Percentiles rank a stretch among this genome's conserved stretches.
Conservation (phyloP, 2,888 invertebrate species). For the Chrysina gloriosa region DNA sequence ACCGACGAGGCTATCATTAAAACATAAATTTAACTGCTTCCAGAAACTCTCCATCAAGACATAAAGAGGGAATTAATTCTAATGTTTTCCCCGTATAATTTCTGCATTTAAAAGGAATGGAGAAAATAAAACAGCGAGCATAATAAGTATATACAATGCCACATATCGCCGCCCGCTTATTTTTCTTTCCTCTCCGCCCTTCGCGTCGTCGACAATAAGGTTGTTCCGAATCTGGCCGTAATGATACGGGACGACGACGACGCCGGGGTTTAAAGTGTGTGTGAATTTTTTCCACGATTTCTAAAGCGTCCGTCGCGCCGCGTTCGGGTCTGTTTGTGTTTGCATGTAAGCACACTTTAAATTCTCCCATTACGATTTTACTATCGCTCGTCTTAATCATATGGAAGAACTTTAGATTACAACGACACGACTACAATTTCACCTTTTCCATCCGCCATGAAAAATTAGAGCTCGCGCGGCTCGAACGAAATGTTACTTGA, state of each 20-base stretch:
- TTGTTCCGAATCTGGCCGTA: too few species aligned
- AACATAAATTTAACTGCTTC: constrained; percentile 31
- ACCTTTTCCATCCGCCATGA: not conserved
- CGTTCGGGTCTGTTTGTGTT: not conserved
- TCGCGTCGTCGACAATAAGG: too few species aligned
- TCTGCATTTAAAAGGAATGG: not conserved
- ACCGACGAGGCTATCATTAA: constrained; percentile 19
- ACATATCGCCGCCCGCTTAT: too few species aligned
- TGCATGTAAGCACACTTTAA: not conserved
- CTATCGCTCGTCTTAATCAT: not conserved
- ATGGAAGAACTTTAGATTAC: not conserved
- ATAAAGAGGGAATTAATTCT: constrained; percentile 17
- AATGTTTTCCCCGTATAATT: constrained; percentile 19
- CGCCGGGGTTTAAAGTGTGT: too few species aligned
- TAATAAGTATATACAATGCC: not conserved
- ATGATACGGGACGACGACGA: too few species aligned
- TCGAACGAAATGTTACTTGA: not conserved
- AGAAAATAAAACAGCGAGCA: not conserved
- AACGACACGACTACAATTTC: not conserved
- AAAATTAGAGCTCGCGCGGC: not conserved
- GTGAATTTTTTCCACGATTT: too few species aligned
- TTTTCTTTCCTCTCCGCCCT: too few species aligned
- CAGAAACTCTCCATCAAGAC: not conserved
- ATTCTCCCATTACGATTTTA: not conserved
- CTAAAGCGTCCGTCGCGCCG: not conserved